A percentile compares a stretch with the other conserved stretches of the same genome.
Evolutionary conservation across 2,888 invertebrate species (phyloP).

Genomic region (Drosophila barbarae): DNA sequence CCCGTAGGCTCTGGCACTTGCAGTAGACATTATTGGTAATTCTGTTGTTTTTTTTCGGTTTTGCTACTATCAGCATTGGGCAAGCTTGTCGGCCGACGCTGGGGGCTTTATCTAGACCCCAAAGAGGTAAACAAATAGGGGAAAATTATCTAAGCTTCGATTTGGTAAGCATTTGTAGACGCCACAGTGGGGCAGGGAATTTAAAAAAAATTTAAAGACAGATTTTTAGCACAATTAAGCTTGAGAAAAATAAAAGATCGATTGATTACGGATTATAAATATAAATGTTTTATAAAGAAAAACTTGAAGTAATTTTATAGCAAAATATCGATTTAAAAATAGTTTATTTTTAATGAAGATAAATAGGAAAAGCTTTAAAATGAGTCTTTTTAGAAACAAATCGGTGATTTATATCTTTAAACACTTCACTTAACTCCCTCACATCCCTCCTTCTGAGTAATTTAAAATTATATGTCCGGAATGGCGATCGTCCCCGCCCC

Average conservation of each 20-base stretch:
- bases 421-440: slow-evolving; percentile 8
- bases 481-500: slow-evolving; percentile 28
- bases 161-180: slow-evolving; percentile 48
- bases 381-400: not conserved
- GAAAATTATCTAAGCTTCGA: slow-evolving; percentile 69
- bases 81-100: slow-evolving; percentile 41
- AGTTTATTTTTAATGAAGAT: too few species aligned
- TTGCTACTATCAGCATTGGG: slow-evolving; percentile 56
- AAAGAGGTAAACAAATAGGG: slow-evolving; percentile 66
- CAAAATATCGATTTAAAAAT: not conserved
- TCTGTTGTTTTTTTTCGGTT: slow-evolving; percentile 31
- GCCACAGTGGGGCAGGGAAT: slow-evolving; percentile 43
- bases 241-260: not conserved
- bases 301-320: too few species aligned
- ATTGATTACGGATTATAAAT: too few species aligned
- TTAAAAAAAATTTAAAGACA: not conserved
- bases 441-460: slow-evolving; percentile 5
- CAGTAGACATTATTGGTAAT: slow-evolving; percentile 54
- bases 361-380: not conserved
- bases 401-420: slow-evolving; percentile 18
- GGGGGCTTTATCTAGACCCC: slow-evolving; percentile 62
- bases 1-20: slow-evolving; percentile 41
- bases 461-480: not conserved
- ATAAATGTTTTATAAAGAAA: too few species aligned
- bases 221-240: not conserved